Evolutionary conservation across 2,797 vertebrate genomes (phyloP).

Genomic region (Etheostoma perlongum): DNA sequence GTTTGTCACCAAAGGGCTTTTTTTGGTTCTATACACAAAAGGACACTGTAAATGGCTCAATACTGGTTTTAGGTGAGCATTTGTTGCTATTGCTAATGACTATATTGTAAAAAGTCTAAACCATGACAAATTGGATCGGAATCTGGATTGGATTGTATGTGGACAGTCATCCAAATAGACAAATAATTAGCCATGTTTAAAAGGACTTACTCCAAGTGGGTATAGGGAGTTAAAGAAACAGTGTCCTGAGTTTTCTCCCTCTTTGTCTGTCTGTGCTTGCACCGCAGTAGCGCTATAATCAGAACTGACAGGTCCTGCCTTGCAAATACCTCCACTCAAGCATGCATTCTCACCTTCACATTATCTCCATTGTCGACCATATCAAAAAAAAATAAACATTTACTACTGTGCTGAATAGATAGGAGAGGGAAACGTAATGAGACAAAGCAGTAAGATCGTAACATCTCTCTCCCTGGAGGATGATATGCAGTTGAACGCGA

Average conservation of each 20-base stretch:
- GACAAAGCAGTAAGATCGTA: conserved; percentile 62
- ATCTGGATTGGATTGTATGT: neutral
- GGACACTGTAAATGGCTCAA: neutral
- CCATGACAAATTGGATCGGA: conserved; percentile 27
- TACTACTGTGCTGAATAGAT: conserved; percentile 51
- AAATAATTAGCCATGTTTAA: conserved; percentile 33
- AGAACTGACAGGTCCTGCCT: conserved; percentile 71
- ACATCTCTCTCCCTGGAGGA: conserved; percentile 66
- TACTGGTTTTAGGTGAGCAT: conserved; percentile 27
- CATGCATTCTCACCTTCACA: conserved; percentile 68
- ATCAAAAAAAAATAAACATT: conserved; percentile 74
- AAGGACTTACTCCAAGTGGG: conserved; percentile 37
- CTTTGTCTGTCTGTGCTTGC: conserved; percentile 42
- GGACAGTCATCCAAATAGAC: conserved; percentile 9
- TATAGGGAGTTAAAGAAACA: conserved; percentile 47
- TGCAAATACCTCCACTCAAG: conserved; percentile 65
- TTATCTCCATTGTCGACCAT: conserved; percentile 64
- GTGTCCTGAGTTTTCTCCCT: conserved; percentile 51
- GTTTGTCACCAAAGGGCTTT: conserved; percentile 37
- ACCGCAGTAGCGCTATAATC: conserved; percentile 60
- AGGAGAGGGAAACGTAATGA: conserved; percentile 55
- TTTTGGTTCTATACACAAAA: conserved; percentile 14
- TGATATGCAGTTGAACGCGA: conserved; percentile 68
- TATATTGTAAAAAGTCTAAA: conserved; percentile 19
- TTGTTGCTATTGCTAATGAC: conserved; percentile 10